Evolutionary conservation across 1,140 invertebrate species (phyloP), one percentile per base, ranked within the genome.

Genomic region (Lordiphosa clarofinis): DNA sequence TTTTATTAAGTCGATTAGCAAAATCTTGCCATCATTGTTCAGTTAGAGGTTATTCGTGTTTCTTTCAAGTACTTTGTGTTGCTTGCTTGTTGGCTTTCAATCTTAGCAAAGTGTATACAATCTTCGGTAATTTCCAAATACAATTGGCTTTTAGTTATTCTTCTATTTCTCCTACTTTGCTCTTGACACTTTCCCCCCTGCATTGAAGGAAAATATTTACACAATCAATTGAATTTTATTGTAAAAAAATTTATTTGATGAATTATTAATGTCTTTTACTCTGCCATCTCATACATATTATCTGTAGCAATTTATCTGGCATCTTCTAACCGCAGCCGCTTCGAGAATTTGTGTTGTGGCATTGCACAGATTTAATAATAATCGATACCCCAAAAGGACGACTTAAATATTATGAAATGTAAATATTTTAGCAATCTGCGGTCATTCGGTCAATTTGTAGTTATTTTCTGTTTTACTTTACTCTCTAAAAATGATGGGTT

Each of bases 161-260:
- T 19, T 39, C 28, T 52, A 15, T 37, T 56, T 43, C 24, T 47
- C 19, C 33, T 5, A 4, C n/a, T 13, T 31, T 24, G 10, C 36
- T 54, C 47, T 66, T 56, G 24, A 28, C 24, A 28, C 24, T 28
- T 48, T 3, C 9, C 10, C 1, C 19, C 10, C 21, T 24, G 15
- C 42, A 39, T 65, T 40, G 21, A 71, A 75, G 55, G 53, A 69
- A 75, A 82, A 75, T 82, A 76, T 82, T 82, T 82, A 62, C 72
- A 69, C 76, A 82, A 75, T 82, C 76, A 82, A 82, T 82, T 82
- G 72, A 76, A 76, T 82, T 81, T 81, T 65, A 82, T 82, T 82
- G 76, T 69, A 61, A 72, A 73, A 56, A 56, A 68, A 40, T 82
- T 50, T 73, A 65, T 72, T 82, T 82, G 61, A 76, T 76, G 68